These are phyloP conservation scores for Cygnus buccinator DNA, from an alignment of 2,113 vertebrate species.

Conservation along the genomic window DNA sequence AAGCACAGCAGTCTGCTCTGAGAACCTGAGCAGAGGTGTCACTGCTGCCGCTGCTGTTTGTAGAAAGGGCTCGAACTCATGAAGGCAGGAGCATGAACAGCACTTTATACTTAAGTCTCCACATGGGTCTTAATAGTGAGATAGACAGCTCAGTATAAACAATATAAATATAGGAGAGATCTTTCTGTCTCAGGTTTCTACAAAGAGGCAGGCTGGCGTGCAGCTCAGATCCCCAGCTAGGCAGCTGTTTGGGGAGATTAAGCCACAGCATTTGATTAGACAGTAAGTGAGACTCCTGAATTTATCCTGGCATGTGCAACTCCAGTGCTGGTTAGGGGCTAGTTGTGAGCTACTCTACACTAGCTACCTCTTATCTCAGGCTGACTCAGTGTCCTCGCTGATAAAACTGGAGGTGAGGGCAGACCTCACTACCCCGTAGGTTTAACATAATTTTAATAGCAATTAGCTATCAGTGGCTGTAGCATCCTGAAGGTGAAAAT, in stretches of 20 bases:
- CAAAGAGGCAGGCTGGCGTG: neutral
- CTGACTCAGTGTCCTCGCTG: rapidly evolving
- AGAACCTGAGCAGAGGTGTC: neutral
- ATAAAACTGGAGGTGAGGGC: neutral
- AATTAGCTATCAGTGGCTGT: neutral
- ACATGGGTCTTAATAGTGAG: neutral
- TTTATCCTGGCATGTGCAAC: neutral
- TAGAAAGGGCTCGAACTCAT: neutral
- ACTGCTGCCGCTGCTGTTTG: neutral
- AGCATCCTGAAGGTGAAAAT: neutral
- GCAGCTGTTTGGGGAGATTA: neutral
- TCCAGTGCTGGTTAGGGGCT: neutral
- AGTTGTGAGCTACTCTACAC: neutral
- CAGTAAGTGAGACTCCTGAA: neutral
- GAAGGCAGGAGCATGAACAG: neutral
- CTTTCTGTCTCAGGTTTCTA: neutral
- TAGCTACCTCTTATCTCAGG: neutral
- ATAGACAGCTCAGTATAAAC: neutral
- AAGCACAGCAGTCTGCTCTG: neutral
- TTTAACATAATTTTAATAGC: neutral
- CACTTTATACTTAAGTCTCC: neutral
- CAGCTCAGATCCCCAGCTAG: neutral
- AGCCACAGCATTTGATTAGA: neutral
- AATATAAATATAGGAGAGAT: neutral
- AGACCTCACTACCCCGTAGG: neutral